Evolutionary conservation across 2,888 invertebrate genomes (phyloP).

Genomic region (Rotaria socialis): DNA sequence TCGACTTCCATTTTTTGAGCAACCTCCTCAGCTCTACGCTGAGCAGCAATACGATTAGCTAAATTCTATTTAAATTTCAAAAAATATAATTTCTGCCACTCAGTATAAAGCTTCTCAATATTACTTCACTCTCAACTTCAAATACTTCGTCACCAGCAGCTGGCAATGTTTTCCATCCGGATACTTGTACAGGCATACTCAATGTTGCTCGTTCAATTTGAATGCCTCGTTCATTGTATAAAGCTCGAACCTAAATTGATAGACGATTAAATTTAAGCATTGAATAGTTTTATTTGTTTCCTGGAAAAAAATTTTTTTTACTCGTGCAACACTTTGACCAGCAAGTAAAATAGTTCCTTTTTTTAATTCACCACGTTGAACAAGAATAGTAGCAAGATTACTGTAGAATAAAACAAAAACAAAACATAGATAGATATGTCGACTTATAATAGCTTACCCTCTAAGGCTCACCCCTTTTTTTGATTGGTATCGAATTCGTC

Average conservation of each 20-base stretch:
- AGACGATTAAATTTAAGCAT: not conserved
- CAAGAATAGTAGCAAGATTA: slow-evolving; percentile 75
- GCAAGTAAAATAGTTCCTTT: slow-evolving; percentile 75
- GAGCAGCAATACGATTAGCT: slow-evolving; percentile 36
- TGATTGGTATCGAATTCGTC: slow-evolving; percentile 47
- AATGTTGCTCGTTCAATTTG: slow-evolving; percentile 71
- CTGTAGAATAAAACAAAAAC: slow-evolving; percentile 53
- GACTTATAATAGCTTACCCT: too few species aligned
- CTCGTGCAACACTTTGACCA: slow-evolving; percentile 64
- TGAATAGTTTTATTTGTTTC: not conserved
- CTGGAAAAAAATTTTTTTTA: not conserved
- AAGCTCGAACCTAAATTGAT: slow-evolving; percentile 64
- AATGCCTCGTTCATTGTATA: slow-evolving; percentile 68
- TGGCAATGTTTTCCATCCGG: slow-evolving; percentile 82
- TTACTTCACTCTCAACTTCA: slow-evolving; percentile 74
- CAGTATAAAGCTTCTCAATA: not conserved
- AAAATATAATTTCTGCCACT: not conserved
- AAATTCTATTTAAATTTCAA: not conserved
- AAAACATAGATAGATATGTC: not conserved
- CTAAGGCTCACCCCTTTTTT: not conserved
- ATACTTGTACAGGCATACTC: slow-evolving; percentile 75
- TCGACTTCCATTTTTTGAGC: slow-evolving; percentile 38
- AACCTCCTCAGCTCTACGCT: slow-evolving; percentile 30
- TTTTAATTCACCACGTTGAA: slow-evolving; percentile 78
- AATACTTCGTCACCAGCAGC: slow-evolving; percentile 79